Evolutionary conservation across 2,888 invertebrate genomes (phyloP).

Genomic region (Melinaea menophilus): DNA sequence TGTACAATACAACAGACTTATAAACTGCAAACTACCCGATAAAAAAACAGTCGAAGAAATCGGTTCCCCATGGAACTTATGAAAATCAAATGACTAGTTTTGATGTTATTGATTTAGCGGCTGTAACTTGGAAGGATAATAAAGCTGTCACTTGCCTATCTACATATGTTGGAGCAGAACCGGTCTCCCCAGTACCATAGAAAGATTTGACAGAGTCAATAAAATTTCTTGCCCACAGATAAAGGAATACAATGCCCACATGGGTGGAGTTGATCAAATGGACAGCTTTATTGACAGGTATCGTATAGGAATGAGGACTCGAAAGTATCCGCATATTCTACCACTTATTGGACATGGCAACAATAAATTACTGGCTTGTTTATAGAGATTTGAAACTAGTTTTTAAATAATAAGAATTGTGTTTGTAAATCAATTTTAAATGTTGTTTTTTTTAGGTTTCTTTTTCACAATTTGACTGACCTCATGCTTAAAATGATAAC

Average conservation of each 20-base stretch:
- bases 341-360: too few species aligned
- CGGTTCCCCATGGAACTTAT: too few species aligned
- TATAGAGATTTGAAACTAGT: too few species aligned
- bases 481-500: too few species aligned
- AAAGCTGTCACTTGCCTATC: conserved; percentile 39
- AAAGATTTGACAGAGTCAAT: conserved; percentile 36
- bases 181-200: conserved; percentile 30
- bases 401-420: too few species aligned
- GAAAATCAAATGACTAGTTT: too few species aligned
- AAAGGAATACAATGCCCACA: conserved; percentile 45
- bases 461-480: too few species aligned
- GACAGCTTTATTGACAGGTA: conserved; percentile 39
- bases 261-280: conserved; percentile 47
- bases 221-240: conserved; percentile 33
- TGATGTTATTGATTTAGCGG: too few species aligned
- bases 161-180: conserved; percentile 41
- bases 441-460: too few species aligned
- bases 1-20: conserved; percentile 33
- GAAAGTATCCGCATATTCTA: conserved; percentile 39
- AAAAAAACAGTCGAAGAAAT: conserved; percentile 32
- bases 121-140: too few species aligned
- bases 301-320: conserved; percentile 33
- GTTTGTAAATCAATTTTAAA: too few species aligned
- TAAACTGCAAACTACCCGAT: conserved; percentile 40
- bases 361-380: too few species aligned